Conservation (phyloP, 2,797 vertebrate genomes). For the Siniperca undulata region DNA sequence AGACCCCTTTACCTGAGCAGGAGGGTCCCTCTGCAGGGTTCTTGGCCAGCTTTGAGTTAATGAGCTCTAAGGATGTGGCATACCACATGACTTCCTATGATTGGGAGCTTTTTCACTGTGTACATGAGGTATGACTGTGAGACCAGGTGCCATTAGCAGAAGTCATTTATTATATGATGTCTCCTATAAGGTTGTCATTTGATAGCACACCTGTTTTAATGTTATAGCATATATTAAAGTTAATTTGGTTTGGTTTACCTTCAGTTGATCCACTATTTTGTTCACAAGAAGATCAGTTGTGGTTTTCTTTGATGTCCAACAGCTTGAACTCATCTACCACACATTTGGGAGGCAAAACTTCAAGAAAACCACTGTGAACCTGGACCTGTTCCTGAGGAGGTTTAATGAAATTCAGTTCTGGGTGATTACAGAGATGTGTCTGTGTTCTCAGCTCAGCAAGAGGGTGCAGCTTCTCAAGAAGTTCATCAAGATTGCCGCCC, state of each 20-base stretch:
- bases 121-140: conserved; percentile 91
- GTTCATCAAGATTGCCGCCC: conserved; percentile 98
- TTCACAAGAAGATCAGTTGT: not conserved
- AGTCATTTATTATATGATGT: not conserved
- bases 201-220: not conserved
- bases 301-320: conserved; percentile 41
- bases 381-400: conserved; percentile 96
- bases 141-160: not conserved
- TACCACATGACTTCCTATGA: conserved; percentile 97
- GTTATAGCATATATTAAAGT: not conserved
- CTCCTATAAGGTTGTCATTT: not conserved
- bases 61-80: conserved; percentile 98
- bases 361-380: conserved; percentile 96
- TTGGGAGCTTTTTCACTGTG: conserved; percentile 98
- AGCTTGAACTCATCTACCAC: conserved; percentile 97
- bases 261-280: not conserved
- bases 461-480: conserved; percentile 98
- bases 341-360: conserved; percentile 96
- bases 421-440: conserved; percentile 97
- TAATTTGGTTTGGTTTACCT: not conserved
- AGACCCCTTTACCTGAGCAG: conserved; percentile 95
- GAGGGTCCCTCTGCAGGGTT: conserved; percentile 93
- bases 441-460: conserved; percentile 96
- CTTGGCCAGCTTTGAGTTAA: conserved; percentile 93
- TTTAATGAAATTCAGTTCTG: conserved; percentile 99